Evolutionary conservation across 2,113 vertebrate species (phyloP).

Genomic region (Tragulus kanchil): DNA sequence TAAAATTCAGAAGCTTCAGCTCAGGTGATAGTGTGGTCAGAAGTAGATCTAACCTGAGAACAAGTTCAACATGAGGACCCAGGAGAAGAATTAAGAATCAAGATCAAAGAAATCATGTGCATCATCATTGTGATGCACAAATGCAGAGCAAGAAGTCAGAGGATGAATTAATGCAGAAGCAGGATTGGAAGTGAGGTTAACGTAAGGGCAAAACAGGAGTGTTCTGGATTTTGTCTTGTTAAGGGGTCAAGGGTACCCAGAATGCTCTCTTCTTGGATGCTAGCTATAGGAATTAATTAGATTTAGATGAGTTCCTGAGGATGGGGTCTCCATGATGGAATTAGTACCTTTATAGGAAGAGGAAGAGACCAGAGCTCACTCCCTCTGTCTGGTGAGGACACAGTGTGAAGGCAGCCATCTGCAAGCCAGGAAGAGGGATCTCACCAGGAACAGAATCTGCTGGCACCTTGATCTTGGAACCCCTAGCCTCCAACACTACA

Average conservation of each 20-base stretch:
- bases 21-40: background rate
- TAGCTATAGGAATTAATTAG: background rate
- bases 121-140: background rate
- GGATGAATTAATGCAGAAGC: background rate
- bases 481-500: background rate
- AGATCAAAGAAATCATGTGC: background rate
- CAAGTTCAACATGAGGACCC: background rate
- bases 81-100: background rate
- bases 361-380: background rate
- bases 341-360: background rate
- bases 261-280: background rate
- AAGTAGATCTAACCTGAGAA: background rate
- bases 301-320: background rate
- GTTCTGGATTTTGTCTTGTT: background rate
- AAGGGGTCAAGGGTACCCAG: background rate
- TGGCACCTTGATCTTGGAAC: background rate
- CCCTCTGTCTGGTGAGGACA: background rate
- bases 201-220: background rate
- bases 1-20: background rate
- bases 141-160: background rate
- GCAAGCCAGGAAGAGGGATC: background rate
- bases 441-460: background rate
- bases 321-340: background rate
- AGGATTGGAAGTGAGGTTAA: background rate
- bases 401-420: background rate